These are phyloP conservation scores for Furcifer pardalis DNA, from an alignment of 2,797 vertebrate species.

Conservation along the genomic window DNA sequence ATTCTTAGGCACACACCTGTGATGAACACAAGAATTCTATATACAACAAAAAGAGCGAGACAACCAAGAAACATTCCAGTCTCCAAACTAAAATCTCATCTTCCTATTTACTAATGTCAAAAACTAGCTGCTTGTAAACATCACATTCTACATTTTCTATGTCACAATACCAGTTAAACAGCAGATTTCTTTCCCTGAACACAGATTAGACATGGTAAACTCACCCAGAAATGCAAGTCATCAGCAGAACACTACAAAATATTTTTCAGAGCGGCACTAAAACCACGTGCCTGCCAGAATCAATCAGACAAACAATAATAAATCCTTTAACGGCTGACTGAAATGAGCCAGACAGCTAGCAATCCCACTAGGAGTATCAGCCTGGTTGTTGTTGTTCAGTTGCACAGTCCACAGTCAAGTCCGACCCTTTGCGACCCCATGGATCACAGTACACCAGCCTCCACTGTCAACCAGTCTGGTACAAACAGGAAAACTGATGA, in stretches of 20 bases:
- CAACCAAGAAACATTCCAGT: not conserved
- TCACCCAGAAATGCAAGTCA: not conserved
- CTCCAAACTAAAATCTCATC: not conserved
- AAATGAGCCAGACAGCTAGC: slow-evolving; percentile 26
- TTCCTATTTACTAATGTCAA: slow-evolving; percentile 6
- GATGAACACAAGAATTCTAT: too few species aligned
- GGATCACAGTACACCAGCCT: too few species aligned
- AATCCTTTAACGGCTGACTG: slow-evolving; percentile 17
- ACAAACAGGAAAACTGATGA: not conserved
- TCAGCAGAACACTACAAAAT: slow-evolving; percentile 21
- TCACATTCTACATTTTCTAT: slow-evolving; percentile 29
- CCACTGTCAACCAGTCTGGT: not conserved
- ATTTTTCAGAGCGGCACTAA: slow-evolving; percentile 39
- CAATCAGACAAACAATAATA: not conserved
- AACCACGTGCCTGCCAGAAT: slow-evolving; percentile 8
- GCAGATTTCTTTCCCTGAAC: slow-evolving; percentile 1
- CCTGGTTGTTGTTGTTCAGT: too few species aligned
- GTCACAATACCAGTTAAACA: slow-evolving; percentile 2
- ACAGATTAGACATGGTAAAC: slow-evolving; percentile 23
- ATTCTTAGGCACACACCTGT: not conserved
- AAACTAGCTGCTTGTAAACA: slow-evolving; percentile 4
- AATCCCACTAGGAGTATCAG: not conserved
- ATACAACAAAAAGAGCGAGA: not conserved
- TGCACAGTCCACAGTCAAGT: too few species aligned
- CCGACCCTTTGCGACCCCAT: too few species aligned